A percentile compares a stretch with the other conserved stretches of the same genome.
These are phyloP conservation scores for Euleptes europaea DNA, from an alignment of 2,113 vertebrate species.

Conservation along the genomic window DNA sequence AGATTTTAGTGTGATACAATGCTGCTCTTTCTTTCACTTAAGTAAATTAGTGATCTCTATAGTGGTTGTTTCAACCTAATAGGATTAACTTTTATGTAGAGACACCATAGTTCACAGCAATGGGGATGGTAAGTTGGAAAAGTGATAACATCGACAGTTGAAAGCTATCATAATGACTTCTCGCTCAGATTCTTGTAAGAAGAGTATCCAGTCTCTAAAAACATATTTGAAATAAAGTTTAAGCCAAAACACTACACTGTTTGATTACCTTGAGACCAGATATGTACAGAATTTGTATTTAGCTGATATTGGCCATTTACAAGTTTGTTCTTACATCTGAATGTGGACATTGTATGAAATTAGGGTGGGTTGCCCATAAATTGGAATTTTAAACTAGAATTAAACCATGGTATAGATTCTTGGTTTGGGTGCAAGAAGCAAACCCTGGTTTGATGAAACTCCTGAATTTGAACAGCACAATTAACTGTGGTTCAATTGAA, in stretches of 20 bases:
- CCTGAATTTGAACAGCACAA: too few relatives aligned
- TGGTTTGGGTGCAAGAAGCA: too few relatives aligned
- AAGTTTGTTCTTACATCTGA: too few relatives aligned
- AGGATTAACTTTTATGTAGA: neutral
- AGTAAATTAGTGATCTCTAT: neutral
- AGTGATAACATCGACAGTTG: neutral
- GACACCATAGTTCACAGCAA: neutral
- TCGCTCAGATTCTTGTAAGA: neutral
- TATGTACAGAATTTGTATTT: neutral
- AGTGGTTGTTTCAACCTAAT: neutral
- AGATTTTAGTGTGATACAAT: accelerated
- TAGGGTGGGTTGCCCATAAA: too few relatives aligned
- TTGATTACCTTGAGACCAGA: neutral
- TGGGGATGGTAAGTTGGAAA: neutral
- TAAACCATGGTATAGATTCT: too few relatives aligned
- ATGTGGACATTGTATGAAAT: too few relatives aligned
- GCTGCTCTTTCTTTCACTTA: neutral
- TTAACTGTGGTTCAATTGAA: too few relatives aligned
- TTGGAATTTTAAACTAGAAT: too few relatives aligned
- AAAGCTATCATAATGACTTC: neutral
- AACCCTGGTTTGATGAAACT: too few relatives aligned
- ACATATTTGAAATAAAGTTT: neutral
- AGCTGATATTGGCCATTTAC: neutral
- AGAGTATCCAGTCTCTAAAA: neutral
- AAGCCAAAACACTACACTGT: neutral